A percentile compares a stretch with the other conserved stretches of the same genome.
Evolutionary conservation across 2,797 vertebrate species (phyloP).

Genomic region (Lemur catta): DNA sequence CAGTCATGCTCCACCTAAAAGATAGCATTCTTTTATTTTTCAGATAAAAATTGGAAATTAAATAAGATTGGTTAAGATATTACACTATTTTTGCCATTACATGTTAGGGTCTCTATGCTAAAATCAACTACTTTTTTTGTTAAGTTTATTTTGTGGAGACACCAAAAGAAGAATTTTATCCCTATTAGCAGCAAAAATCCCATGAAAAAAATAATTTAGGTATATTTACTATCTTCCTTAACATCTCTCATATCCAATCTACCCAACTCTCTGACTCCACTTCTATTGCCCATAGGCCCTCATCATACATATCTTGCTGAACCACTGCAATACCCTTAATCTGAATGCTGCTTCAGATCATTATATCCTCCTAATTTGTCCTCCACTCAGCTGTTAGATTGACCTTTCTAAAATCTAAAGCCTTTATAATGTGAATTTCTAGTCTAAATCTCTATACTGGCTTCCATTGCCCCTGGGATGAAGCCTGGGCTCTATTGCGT

Average conservation of each 20-base stretch:
- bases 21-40: slow-evolving; percentile 5
- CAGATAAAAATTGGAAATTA: neutral
- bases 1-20: neutral
- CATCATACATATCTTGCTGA: neutral
- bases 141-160: slow-evolving; percentile 27
- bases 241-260: neutral
- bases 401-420: neutral
- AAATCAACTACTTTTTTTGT: neutral
- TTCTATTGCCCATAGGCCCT: neutral
- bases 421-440: neutral
- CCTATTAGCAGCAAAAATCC: neutral
- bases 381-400: neutral
- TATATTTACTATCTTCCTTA: neutral
- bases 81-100: neutral
- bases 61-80: slow-evolving; percentile 23
- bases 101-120: neutral
- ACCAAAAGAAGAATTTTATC: slow-evolving; percentile 17
- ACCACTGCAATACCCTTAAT: neutral
- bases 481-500: neutral
- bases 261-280: neutral
- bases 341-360: neutral
- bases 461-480: neutral
- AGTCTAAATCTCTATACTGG: neutral
- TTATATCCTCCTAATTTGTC: neutral
- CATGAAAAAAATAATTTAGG: slow-evolving; percentile 15